A percentile compares a stretch with the other conserved stretches of the same genome.
Conservation (phyloP, 2,113 vertebrate species). For the Fregata magnificens region DNA sequence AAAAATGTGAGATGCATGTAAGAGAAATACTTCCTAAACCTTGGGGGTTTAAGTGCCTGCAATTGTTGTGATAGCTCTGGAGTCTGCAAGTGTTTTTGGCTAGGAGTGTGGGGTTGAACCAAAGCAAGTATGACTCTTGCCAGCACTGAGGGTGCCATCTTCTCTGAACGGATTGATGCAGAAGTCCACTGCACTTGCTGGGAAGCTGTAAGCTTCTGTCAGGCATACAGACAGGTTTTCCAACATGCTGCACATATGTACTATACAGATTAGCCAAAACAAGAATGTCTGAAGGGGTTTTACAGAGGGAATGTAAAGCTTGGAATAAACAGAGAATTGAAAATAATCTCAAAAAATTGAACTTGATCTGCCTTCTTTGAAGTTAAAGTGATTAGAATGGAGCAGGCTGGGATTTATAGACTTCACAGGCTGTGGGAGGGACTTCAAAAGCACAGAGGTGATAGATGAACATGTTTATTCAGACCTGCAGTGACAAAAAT, state of each 20-base stretch:
- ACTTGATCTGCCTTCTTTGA: not conserved
- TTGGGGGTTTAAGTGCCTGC: not conserved
- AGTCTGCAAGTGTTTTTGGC: not conserved
- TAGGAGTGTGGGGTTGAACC: not conserved
- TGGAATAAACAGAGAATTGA: not conserved
- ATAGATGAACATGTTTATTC: not conserved
- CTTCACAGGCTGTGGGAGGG: not conserved
- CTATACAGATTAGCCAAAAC: not conserved
- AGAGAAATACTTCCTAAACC: not conserved
- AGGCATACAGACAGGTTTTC: not conserved
- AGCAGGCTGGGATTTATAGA: not conserved
- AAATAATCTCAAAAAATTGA: not conserved
- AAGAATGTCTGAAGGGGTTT: not conserved
- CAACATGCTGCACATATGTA: not conserved
- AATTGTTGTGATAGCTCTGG: not conserved
- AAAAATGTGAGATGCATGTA: not conserved
- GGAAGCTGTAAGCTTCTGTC: not conserved
- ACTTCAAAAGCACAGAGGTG: slow-evolving; percentile 40
- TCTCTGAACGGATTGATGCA: accelerated
- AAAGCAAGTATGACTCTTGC: not conserved
- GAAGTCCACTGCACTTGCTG: not conserved
- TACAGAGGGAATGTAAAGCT: not conserved
- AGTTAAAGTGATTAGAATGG: slow-evolving; percentile 34
- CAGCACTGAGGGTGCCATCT: not conserved
- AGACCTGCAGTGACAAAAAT: not conserved